These are phyloP conservation scores for Sphaeramia orbicularis DNA, from an alignment of 2,797 vertebrate genomes.

Conservation along the genomic window DNA sequence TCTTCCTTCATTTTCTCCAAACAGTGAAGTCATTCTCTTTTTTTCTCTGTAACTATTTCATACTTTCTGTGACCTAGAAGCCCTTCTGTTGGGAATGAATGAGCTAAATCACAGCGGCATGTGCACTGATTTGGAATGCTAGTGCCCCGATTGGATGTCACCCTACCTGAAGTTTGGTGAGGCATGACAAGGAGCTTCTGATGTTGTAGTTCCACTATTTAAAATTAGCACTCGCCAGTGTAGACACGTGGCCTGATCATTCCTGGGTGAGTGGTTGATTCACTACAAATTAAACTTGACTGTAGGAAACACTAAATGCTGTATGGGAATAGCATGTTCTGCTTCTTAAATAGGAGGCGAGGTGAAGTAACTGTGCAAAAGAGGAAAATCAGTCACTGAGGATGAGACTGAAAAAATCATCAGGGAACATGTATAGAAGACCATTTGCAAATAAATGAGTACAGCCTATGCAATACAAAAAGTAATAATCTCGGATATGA, in stretches of 20 bases:
- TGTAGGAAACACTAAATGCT: conserved; percentile 8
- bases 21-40: neutral
- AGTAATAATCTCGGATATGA: neutral
- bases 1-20: conserved; percentile 12
- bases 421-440: neutral
- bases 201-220: conserved; percentile 24
- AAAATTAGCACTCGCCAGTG: conserved; percentile 44
- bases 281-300: neutral
- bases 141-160: neutral
- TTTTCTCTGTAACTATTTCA: conserved; percentile 14
- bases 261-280: conserved; percentile 10
- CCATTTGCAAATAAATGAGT: neutral
- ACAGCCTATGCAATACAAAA: neutral
- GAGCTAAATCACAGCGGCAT: conserved; percentile 7
- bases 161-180: conserved; percentile 20
- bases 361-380: neutral
- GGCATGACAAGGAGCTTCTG: conserved; percentile 20
- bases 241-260: conserved; percentile 14
- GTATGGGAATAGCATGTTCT: neutral
- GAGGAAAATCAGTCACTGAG: conserved; percentile 4
- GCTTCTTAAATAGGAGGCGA: neutral
- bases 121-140: conserved; percentile 27
- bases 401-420: conserved; percentile 2
- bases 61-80: conserved; percentile 4
- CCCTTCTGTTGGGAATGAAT: conserved; percentile 31